phyloP scores from a whole-genome alignment of 2,888 invertebrate species.

The Melinaea menophilus region DNA sequence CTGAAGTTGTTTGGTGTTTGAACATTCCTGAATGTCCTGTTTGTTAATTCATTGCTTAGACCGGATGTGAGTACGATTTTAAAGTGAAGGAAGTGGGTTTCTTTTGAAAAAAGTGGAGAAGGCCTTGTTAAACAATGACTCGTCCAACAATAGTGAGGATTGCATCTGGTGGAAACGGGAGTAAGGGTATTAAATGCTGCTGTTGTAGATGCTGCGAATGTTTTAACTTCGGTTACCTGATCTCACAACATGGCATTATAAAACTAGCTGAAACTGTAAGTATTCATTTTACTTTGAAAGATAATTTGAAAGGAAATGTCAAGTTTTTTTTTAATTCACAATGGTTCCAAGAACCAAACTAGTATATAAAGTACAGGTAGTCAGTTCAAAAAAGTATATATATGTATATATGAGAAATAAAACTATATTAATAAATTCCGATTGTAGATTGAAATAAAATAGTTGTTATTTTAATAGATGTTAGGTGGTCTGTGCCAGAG shows the following conservation, averaged over 20 bases:
- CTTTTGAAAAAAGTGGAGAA: neutral
- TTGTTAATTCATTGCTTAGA: slow-evolving; percentile 33
- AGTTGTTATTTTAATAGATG: slow-evolving; percentile 66
- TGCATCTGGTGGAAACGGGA: slow-evolving; percentile 51
- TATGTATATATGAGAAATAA: no score
- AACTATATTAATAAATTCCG: no score
- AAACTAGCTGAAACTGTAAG: slow-evolving; percentile 87
- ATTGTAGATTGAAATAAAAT: neutral
- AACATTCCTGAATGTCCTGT: slow-evolving; percentile 62
- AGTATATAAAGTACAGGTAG: neutral
- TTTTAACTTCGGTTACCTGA: slow-evolving; percentile 86
- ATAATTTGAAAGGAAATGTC: no score
- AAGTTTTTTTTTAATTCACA: no score
- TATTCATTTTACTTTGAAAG: slow-evolving; percentile 32
- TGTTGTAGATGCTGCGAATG: slow-evolving; percentile 88
- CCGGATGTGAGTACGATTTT: neutral
- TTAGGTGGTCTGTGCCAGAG: slow-evolving; percentile 90
- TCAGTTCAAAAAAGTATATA: no score
- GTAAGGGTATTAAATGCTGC: slow-evolving; percentile 82
- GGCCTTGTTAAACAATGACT: slow-evolving; percentile 45
- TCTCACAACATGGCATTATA: slow-evolving; percentile 83
- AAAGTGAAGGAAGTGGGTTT: no score
- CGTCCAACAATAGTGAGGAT: slow-evolving; percentile 73
- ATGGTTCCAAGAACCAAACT: neutral
- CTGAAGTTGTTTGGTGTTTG: slow-evolving; percentile 56